A percentile compares a stretch with the other conserved stretches of the same genome.
phyloP scores from a whole-genome alignment of 2,888 invertebrate genomes.

The Taphrorychus bicolor region DNA sequence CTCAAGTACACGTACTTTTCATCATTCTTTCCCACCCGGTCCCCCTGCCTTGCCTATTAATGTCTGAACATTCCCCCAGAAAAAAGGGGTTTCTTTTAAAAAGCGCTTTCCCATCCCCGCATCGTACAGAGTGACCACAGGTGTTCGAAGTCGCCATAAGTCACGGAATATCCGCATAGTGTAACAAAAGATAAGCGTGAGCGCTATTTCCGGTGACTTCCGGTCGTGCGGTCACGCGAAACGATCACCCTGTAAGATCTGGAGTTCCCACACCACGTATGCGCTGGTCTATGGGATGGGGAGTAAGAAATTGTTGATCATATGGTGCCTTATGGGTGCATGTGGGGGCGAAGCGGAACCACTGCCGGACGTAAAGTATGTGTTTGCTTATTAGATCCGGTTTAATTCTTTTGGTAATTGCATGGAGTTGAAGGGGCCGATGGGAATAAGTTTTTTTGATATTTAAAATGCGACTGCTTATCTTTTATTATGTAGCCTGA shows the following conservation, averaged over 20 bases:
- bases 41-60: constrained; percentile 37
- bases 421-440: not conserved
- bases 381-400: constrained; percentile 14
- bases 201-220: constrained; percentile 47
- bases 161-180: constrained; percentile 26
- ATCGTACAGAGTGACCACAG: constrained; percentile 16
- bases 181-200: constrained; percentile 3
- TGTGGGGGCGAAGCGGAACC: constrained; percentile 19
- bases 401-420: constrained; percentile 1
- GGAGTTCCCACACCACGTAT: constrained; percentile 36
- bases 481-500: too few species aligned
- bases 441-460: not conserved
- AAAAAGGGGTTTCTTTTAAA: not conserved
- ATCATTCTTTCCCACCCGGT: constrained; percentile 6
- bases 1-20: constrained; percentile 35
- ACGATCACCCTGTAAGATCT: constrained; percentile 52
- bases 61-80: constrained; percentile 34
- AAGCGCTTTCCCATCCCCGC: not conserved
- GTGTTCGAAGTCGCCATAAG: constrained; percentile 25
- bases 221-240: constrained; percentile 56
- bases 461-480: too few species aligned
- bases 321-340: constrained; percentile 28
- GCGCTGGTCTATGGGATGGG: constrained; percentile 21
- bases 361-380: constrained; percentile 16
- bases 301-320: constrained; percentile 32